phyloP scores from a whole-genome alignment of 2,113 vertebrate species.

The Addax nasomaculatus region DNA sequence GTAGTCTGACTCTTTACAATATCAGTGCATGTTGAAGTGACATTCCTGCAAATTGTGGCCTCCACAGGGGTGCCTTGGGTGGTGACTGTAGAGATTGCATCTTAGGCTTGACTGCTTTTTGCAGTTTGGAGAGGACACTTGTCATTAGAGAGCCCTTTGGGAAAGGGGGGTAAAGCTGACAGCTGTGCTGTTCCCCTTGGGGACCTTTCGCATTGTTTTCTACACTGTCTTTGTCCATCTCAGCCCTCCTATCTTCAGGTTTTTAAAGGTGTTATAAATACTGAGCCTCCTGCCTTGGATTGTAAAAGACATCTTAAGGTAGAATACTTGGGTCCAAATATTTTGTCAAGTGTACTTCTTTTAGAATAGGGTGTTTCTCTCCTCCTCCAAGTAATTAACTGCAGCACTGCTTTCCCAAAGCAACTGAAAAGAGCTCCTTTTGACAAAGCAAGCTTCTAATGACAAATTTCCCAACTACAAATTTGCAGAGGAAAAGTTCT shows the following conservation, averaged over 20 bases:
- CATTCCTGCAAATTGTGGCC: neutral
- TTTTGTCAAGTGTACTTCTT: conserved; percentile 11
- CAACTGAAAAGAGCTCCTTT: conserved; percentile 19
- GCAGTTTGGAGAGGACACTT: neutral
- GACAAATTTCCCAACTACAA: conserved; percentile 37
- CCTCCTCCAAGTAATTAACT: conserved; percentile 8
- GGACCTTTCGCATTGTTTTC: neutral
- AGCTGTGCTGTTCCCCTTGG: neutral
- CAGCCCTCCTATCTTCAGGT: neutral
- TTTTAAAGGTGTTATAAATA: neutral
- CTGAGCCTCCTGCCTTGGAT: neutral
- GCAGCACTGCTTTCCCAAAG: neutral
- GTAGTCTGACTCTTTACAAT: neutral
- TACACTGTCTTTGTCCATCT: neutral
- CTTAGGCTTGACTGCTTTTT: neutral
- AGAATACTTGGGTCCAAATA: neutral
- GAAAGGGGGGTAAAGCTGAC: neutral
- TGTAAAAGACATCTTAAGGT: neutral
- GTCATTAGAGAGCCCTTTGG: neutral
- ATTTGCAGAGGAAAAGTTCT: conserved; percentile 61
- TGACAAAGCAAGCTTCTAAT: conserved; percentile 33
- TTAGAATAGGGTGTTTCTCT: neutral
- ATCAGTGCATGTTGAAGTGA: neutral
- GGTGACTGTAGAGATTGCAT: neutral
- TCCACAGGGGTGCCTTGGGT: neutral